Evolutionary conservation across 2,113 vertebrate genomes (phyloP).

Genomic region (Manacus vitellinus): DNA sequence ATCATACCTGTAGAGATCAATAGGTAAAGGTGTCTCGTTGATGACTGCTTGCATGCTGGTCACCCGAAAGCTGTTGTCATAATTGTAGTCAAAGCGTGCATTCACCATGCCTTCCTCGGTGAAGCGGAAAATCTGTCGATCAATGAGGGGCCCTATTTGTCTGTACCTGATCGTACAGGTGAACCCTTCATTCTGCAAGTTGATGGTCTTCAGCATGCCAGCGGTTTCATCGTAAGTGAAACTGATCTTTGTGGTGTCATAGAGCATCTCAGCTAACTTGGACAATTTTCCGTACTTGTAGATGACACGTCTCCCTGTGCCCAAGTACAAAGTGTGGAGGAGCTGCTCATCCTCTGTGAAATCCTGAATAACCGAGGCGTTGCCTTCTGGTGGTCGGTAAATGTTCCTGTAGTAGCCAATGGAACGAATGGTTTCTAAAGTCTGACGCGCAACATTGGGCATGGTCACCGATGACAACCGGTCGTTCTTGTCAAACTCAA

Average conservation of each 20-base stretch:
- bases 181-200: conserved; percentile 93
- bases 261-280: conserved; percentile 92
- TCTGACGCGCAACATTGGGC: conserved; percentile 96
- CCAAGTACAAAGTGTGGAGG: conserved; percentile 89
- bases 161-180: conserved; percentile 96
- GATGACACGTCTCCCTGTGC: conserved; percentile 90
- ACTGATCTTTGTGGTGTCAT: conserved; percentile 91
- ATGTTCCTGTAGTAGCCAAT: conserved; percentile 97
- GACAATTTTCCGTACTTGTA: conserved; percentile 95
- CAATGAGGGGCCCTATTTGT: conserved; percentile 95
- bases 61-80: conserved; percentile 97
- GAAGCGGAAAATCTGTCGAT: conserved; percentile 97
- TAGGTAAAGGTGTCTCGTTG: conserved; percentile 94
- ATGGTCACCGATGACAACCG: conserved; percentile 94
- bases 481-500: conserved; percentile 97
- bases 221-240: conserved; percentile 93
- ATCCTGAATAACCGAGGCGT: conserved; percentile 92
- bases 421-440: conserved; percentile 91
- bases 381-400: conserved; percentile 92
- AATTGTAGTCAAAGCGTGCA: conserved; percentile 96
- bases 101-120: conserved; percentile 98
- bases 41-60: conserved; percentile 99
- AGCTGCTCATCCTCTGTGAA: conserved; percentile 91
- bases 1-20: conserved; percentile 95
- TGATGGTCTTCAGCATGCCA: conserved; percentile 94